Conservation (phyloP, 2,113 vertebrate species). For the Gymnogyps californianus region DNA sequence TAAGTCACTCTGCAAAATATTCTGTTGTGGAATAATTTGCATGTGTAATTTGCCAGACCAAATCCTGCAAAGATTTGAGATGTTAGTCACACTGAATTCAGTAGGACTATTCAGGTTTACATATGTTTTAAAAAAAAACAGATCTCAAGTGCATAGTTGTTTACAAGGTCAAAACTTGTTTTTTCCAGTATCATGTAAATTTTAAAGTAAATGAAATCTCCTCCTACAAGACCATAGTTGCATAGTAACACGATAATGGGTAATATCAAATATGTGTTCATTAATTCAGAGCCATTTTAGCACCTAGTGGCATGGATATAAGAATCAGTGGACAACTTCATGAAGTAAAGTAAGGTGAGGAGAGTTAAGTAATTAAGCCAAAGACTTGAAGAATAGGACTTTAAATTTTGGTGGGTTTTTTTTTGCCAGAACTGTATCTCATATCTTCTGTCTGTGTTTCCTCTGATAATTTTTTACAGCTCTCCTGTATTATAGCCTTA, state of each 20-base stretch:
- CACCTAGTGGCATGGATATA: background rate
- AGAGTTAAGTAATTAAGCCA: background rate
- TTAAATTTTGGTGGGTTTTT: background rate
- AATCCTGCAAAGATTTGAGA: slow-evolving; percentile 1
- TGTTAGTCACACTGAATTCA: background rate
- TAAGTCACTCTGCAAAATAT: slow-evolving; percentile 8
- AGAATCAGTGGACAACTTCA: background rate
- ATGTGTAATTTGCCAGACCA: slow-evolving; percentile 8
- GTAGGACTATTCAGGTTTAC: background rate
- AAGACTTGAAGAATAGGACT: background rate
- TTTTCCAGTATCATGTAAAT: background rate
- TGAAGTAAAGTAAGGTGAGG: background rate
- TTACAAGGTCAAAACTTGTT: background rate
- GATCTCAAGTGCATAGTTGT: background rate
- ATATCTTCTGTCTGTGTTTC: background rate
- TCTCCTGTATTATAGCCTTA: background rate
- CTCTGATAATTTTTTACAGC: background rate
- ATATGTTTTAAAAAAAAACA: background rate
- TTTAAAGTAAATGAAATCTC: background rate
- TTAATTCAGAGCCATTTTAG: background rate
- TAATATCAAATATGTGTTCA: background rate
- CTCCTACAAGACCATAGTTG: background rate
- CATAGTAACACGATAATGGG: background rate
- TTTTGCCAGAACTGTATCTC: background rate
- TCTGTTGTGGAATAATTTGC: slow-evolving; percentile 20